These are phyloP conservation scores for Myzus persicae DNA, from an alignment of 1,140 invertebrate genomes.

Conservation along the genomic window DNA sequence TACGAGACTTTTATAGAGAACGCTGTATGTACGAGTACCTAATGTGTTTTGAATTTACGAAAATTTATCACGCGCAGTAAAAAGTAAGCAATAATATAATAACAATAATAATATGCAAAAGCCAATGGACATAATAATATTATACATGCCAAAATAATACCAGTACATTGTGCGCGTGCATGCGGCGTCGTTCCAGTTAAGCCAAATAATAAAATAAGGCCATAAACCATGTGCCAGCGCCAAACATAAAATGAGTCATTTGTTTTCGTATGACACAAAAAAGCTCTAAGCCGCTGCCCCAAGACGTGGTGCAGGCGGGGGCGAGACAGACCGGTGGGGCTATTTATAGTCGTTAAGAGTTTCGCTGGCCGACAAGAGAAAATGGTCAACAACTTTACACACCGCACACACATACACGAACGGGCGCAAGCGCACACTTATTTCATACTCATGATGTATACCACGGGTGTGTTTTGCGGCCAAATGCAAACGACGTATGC, in stretches of 20 bases:
- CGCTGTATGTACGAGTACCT: too few relatives aligned
- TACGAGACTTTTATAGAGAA: too few relatives aligned
- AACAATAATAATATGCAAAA: slow-evolving; percentile 4
- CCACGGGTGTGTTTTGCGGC: slow-evolving; percentile 17
- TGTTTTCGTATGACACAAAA: slow-evolving; percentile 58
- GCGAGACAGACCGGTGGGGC: slow-evolving; percentile 12
- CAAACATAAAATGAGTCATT: slow-evolving; percentile 59
- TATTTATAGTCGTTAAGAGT: slow-evolving; percentile 52
- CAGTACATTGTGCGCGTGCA: slow-evolving; percentile 6
- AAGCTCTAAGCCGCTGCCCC: slow-evolving; percentile 7
- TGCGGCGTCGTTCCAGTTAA: slow-evolving; percentile 51
- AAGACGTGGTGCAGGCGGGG: background rate
- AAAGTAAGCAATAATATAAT: background rate
- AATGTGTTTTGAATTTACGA: background rate
- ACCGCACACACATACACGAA: background rate
- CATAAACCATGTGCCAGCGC: slow-evolving; percentile 52
- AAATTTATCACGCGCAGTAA: background rate
- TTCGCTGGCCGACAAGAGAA: slow-evolving; percentile 39
- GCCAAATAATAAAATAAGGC: slow-evolving; percentile 56
- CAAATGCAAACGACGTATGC: slow-evolving; percentile 29
- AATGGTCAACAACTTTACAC: slow-evolving; percentile 49
- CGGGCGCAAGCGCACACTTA: background rate
- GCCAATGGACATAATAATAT: background rate
- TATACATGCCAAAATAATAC: background rate
- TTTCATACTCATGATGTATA: background rate